These are phyloP conservation scores for Gymnarchus niloticus DNA, from an alignment of 2,113 vertebrate genomes.

Conservation along the genomic window DNA sequence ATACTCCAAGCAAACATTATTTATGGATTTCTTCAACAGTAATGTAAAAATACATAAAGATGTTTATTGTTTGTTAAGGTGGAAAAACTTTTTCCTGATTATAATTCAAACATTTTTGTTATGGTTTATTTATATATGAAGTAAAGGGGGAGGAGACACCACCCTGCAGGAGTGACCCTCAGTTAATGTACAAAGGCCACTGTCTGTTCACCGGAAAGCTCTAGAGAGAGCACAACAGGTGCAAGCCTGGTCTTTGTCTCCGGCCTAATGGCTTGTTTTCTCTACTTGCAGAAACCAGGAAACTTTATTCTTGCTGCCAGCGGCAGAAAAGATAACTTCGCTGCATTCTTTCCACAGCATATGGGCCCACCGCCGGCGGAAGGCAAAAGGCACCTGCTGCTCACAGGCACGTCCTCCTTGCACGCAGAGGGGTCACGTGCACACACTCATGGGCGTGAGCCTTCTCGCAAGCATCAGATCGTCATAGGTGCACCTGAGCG, in stretches of 20 bases:
- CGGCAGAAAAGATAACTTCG: constrained; percentile 18
- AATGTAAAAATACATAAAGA: background rate
- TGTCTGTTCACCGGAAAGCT: background rate
- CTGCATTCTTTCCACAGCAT: constrained; percentile 15
- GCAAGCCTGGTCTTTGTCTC: constrained; percentile 19
- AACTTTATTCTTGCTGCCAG: constrained; percentile 9
- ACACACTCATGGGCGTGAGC: background rate
- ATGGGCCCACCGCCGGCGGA: constrained; percentile 13
- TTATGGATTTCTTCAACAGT: background rate
- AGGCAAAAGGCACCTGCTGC: constrained; percentile 12
- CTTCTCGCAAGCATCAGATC: background rate
- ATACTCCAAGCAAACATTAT: background rate
- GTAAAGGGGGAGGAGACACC: background rate
- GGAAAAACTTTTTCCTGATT: background rate
- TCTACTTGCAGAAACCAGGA: constrained; percentile 16
- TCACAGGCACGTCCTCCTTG: background rate
- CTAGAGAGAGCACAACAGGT: constrained; percentile 23
- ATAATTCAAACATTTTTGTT: background rate
- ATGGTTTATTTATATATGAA: background rate
- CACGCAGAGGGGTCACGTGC: background rate
- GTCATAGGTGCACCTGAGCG: no score
- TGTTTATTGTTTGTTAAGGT: background rate
- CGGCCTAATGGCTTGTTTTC: constrained; percentile 16
- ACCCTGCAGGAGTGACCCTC: background rate
- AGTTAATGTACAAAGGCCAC: constrained; percentile 14